Base-by-base conservation (phyloP, 2,888 invertebrate genomes). In the Odontothrips loti region DNA sequence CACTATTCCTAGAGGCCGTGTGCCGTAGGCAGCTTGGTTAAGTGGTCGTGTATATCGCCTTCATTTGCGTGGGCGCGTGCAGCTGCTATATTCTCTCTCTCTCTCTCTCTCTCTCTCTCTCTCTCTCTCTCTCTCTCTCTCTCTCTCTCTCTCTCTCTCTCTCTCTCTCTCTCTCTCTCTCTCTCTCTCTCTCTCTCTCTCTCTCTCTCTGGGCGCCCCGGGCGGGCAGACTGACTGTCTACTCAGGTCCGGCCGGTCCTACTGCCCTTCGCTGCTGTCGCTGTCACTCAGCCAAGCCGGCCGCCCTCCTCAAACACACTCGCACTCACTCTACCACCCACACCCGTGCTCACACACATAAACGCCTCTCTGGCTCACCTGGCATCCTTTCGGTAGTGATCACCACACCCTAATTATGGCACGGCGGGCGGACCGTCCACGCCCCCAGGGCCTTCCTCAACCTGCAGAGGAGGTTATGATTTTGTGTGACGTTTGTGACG, bases 191-290 rank as follows among this genome's bases (percentile, higher is more conserved):
- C 51, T 51, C 6, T 51, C 51, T 12, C 51, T 51, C 51, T 51
- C 51, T 80, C 82, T 81, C 34, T 48, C 63, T 20, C 63, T 63
- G 34, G 34, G 34, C 81, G 80, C 75, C 11, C 75, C 34, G 34
- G 34, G 34, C 3, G 34, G 34, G 34, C 34, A 2, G 34, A 6
- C 79, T 75, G 34, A 27, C 47, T n/a, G 27, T 80, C 79, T 68
- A 80, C 48, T 12, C 12, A 9, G 48, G 10, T 48, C 48, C 12
- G n/a, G 23, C 23, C 63, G 63, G n/a, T 63, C 63, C 9, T n/a
- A 20, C 63, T 63, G 20, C n/a, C 63, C n/a, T n/a, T 20, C 63
- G 9, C 63, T 51, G 34, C 34, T 10, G 15, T 10, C 51, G 12
- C 51, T 51, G 15, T 51, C 51, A 17, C 51, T 51, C 51, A 17